Base-by-base conservation (phyloP, 2,113 vertebrate species). In the Mormyrus iriodes region DNA sequence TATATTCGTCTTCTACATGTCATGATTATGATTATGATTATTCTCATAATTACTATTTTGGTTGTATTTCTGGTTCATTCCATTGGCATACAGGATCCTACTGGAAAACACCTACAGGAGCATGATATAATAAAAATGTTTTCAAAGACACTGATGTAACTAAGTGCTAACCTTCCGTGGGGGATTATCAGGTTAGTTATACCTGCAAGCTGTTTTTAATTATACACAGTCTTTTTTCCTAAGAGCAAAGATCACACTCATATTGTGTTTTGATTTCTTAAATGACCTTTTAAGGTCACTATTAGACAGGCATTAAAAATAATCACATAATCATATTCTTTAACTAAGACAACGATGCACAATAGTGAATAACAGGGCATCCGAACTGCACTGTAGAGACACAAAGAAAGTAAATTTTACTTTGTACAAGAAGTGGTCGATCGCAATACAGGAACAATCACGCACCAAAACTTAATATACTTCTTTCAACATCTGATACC, bases 141-240 rank as follows among this genome's bases (percentile, higher is more conserved):
- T 46, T 46, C 82, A 84, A 84, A 48, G 44, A 84, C 82, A 84
- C 21, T 84, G 42, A 42, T 84, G 44, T 44, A 84, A n/a, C 24
- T 44, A 46, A 48, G 82, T 48, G 21, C 44, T 46, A 48, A 44
- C 42, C 76, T 82, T 39, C 44, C 82, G n/a, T 9, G 4, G 15
- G 21, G 82, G 24, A 15, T 27, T 19, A 48, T 84, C 39, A n/a
- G 82, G 82, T 84, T 84, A 44, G 44, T 48, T 48, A 84, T 17
- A 19, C 82, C 82, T 84, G 21, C 8, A 46, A 84, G 82, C 82
- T n/a, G 82, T 84, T 84, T 46, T 84, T 44, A 84, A 84, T 84
- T 84, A 84, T 84, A 12, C 42, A 42, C 15, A 79, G n/a, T 65
- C 8, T 65, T 44, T 44, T 42, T 82, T n/a, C 39, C 2, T 48